Conservation (phyloP, 2,888 invertebrate species). For the Drosophila parthenogenetica region DNA sequence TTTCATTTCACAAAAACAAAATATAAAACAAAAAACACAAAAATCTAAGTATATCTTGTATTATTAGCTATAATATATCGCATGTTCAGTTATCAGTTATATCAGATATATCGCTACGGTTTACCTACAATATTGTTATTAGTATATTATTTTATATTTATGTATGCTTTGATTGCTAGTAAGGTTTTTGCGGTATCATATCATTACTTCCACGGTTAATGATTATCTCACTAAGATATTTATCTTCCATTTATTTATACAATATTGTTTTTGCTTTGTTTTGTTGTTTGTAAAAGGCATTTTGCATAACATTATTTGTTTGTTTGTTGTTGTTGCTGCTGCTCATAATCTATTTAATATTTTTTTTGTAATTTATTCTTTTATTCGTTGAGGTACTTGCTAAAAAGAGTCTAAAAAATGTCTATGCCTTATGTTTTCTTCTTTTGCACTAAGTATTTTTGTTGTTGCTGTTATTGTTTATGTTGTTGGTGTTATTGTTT, state of each 20-base stretch:
- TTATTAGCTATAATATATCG: conserved; percentile 56
- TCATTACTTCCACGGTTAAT: conserved; percentile 28
- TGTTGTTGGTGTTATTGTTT: conserved; percentile 14
- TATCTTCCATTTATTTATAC: conserved; percentile 23
- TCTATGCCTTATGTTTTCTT: conserved; percentile 41
- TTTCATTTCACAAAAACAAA: conserved; percentile 3
- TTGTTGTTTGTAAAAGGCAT: conserved; percentile 55
- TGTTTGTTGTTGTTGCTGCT: conserved; percentile 45
- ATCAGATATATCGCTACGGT: conserved; percentile 49
- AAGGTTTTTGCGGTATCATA: conserved; percentile 75
- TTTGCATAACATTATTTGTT: conserved; percentile 57
- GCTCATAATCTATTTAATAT: conserved; percentile 8
- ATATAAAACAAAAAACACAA: conserved; percentile 21
- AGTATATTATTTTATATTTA: conserved; percentile 38
- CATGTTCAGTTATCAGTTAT: conserved; percentile 56
- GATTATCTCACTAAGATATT: conserved; percentile 51
- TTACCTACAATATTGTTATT: conserved; percentile 50
- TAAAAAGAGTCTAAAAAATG: conserved; percentile 70
- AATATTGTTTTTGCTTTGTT: conserved; percentile 26
- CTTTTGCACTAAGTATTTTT: conserved; percentile 49
- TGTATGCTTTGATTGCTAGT: conserved; percentile 75
- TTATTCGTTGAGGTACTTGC: conserved; percentile 68
- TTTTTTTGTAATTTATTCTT: conserved; percentile 14
- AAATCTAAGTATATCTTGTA: conserved; percentile 32
- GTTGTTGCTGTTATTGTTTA: conserved; percentile 20